A percentile compares a stretch with the other conserved stretches of the same genome.
phyloP scores from a whole-genome alignment of 2,113 vertebrate genomes.

The Azemiops feae region DNA sequence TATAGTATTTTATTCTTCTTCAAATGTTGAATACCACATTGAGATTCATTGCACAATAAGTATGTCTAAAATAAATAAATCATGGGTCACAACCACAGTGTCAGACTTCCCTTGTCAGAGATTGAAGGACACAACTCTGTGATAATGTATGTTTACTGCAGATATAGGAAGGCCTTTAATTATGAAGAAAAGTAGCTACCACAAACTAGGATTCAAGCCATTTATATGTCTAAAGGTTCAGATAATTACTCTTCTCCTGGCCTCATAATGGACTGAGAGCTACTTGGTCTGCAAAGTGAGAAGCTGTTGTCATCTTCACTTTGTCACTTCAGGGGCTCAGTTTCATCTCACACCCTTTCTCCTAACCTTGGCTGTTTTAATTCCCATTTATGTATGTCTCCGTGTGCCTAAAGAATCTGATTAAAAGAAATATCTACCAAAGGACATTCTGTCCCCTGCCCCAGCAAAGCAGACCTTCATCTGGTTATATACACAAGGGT shows the following conservation, averaged over 20 bases:
- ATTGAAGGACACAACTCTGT: background rate
- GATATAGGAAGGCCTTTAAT: background rate
- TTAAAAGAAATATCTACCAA: background rate
- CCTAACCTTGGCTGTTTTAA: background rate
- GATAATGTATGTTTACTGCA: background rate
- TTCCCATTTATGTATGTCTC: background rate
- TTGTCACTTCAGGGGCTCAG: background rate
- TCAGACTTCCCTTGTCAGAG: background rate
- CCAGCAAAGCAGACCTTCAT: background rate
- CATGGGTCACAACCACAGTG: background rate
- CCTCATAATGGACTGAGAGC: background rate
- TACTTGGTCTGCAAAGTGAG: background rate
- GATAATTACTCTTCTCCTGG: background rate
- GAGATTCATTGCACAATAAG: background rate
- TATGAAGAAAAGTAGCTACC: background rate
- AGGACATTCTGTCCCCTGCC: background rate
- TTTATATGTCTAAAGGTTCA: background rate
- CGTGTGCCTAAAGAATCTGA: background rate
- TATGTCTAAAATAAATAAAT: background rate
- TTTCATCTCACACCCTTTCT: background rate
- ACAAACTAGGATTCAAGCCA: background rate
- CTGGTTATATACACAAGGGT: background rate
- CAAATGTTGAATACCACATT: background rate
- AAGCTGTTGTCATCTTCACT: background rate
- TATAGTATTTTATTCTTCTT: background rate